Evolutionary conservation across 2,888 invertebrate species (phyloP).

Genomic region (Chironomus tentans): DNA sequence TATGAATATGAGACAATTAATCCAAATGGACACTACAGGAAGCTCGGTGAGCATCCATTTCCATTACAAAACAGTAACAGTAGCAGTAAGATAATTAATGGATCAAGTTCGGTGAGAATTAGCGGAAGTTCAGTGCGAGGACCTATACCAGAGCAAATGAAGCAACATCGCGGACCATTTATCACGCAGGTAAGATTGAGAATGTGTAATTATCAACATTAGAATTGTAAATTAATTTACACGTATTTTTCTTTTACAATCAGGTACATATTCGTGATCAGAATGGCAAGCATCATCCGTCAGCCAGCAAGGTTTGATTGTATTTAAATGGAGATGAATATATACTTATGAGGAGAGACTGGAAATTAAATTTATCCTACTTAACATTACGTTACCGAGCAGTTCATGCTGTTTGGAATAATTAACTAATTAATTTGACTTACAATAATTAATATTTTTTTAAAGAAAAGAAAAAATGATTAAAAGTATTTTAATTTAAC

Average conservation of each 20-base stretch:
- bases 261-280: slow-evolving; percentile 22
- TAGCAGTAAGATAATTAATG: slow-evolving; percentile 31
- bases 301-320: slow-evolving; percentile 43
- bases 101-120: slow-evolving; percentile 28
- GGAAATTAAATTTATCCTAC: background rate
- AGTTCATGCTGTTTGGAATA: background rate
- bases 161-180: slow-evolving; percentile 47
- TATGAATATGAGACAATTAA: slow-evolving; percentile 77
- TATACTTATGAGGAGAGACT: background rate
- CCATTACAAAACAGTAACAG: slow-evolving; percentile 41
- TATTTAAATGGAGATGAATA: slow-evolving; percentile 30
- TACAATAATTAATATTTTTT: too few relatives aligned
- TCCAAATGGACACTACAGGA: slow-evolving; percentile 48
- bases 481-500: too few relatives aligned
- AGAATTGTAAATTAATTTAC: slow-evolving; percentile 30
- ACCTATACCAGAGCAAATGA: slow-evolving; percentile 28
- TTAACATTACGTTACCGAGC: background rate
- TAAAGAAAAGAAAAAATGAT: too few relatives aligned
- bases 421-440: too few relatives aligned
- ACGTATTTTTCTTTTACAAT: slow-evolving; percentile 26
- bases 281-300: slow-evolving; percentile 31
- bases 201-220: slow-evolving; percentile 29
- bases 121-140: slow-evolving; percentile 13
- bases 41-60: slow-evolving; percentile 35
- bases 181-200: slow-evolving; percentile 51